Conservation (phyloP, 2,797 vertebrate species). For the Acanthopagrus latus region DNA sequence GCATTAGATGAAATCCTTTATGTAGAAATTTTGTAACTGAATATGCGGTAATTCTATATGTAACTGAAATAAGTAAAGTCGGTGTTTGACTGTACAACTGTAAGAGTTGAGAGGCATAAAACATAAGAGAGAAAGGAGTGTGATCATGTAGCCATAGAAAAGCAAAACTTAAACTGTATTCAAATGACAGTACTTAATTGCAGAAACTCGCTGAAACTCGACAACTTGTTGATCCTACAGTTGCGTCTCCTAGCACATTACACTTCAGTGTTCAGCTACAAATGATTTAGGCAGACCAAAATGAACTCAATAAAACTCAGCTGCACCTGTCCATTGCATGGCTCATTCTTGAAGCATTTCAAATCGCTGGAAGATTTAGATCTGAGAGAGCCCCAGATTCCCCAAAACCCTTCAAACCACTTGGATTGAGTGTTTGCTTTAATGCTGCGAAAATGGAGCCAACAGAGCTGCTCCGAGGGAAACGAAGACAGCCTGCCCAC, state of each 20-base stretch:
- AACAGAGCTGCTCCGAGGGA: conserved; percentile 18
- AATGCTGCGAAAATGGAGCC: conserved; percentile 31
- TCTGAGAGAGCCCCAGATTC: conserved; percentile 18
- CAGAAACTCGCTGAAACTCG: background rate
- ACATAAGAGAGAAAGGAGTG: background rate
- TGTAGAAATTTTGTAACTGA: too few relatives aligned
- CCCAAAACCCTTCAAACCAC: conserved; percentile 35
- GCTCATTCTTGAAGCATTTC: conserved; percentile 12
- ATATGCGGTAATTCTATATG: too few relatives aligned
- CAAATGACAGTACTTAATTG: background rate
- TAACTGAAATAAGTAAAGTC: too few relatives aligned
- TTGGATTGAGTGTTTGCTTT: conserved; percentile 34
- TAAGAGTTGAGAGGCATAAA: background rate
- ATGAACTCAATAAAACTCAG: conserved; percentile 18
- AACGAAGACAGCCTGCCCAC: conserved; percentile 35
- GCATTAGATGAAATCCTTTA: too few relatives aligned
- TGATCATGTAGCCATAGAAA: background rate
- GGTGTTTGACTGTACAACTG: too few relatives aligned
- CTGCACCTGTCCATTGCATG: conserved; percentile 1
- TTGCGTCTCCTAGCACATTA: background rate
- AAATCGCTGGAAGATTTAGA: conserved; percentile 36
- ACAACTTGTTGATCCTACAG: background rate
- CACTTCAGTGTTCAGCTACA: background rate
- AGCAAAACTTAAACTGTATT: background rate
- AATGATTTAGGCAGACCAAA: background rate